phyloP scores from a whole-genome alignment of 2,113 vertebrate genomes.

The Callipepla californica region DNA sequence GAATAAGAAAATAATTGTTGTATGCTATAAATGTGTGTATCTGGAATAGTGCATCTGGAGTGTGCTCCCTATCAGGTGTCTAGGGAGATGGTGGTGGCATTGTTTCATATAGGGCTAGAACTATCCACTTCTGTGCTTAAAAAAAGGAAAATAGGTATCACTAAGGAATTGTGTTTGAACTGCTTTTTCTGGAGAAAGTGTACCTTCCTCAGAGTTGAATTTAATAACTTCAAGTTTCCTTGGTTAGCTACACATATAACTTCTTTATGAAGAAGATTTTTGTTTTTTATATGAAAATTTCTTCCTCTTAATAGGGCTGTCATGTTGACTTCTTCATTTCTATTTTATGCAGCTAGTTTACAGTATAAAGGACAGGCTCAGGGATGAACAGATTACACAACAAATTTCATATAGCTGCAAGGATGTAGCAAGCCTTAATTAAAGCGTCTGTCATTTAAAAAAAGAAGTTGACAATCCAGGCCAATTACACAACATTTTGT shows the following conservation, averaged over 20 bases:
- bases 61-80: not conserved
- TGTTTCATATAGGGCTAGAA: not conserved
- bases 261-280: not conserved
- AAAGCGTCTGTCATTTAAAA: not conserved
- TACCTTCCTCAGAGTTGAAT: not conserved
- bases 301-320: not conserved
- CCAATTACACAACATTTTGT: not conserved
- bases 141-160: not conserved
- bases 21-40: rapidly evolving
- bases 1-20: too few relatives aligned
- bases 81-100: not conserved
- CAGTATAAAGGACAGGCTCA: not conserved
- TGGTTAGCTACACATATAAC: not conserved
- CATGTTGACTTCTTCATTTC: not conserved
- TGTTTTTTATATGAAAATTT: not conserved
- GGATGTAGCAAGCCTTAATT: not conserved
- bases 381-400: not conserved
- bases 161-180: not conserved
- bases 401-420: not conserved
- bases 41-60: too few relatives aligned
- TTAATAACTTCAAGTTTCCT: not conserved
- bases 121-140: not conserved
- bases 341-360: not conserved
- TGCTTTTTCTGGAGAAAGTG: not conserved
- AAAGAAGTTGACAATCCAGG: too few relatives aligned